Evolutionary conservation across 2,888 invertebrate species (phyloP).

Genomic region (Philaethria dido): DNA sequence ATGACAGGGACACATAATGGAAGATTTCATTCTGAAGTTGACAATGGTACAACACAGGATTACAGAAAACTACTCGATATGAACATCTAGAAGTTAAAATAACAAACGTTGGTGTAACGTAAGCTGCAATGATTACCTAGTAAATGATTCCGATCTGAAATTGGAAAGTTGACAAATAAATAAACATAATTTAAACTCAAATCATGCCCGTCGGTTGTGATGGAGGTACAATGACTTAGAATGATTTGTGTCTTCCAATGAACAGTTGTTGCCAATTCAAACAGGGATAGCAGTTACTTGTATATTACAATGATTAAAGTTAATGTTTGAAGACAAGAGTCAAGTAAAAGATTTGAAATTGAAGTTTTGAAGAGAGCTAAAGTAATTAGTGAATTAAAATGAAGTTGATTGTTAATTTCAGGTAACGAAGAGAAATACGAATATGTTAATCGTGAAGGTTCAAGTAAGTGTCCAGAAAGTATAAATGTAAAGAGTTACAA

Average conservation of each 20-base stretch:
- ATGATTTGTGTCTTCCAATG: slow-evolving; percentile 42
- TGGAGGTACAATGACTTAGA: slow-evolving; percentile 32
- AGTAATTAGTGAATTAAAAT: neutral
- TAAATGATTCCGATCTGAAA: slow-evolving; percentile 85
- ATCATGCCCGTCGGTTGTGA: slow-evolving; percentile 53
- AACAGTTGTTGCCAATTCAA: slow-evolving; percentile 37
- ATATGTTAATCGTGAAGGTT: slow-evolving; percentile 55
- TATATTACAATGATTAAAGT: slow-evolving; percentile 8
- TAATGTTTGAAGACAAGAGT: neutral
- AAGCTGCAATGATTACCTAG: slow-evolving; percentile 79
- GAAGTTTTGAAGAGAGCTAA: slow-evolving; percentile 39
- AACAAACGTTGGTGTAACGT: slow-evolving; percentile 60
- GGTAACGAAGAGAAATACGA: slow-evolving; percentile 47
- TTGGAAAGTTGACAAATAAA: slow-evolving; percentile 78
- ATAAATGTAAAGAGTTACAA: slow-evolving; percentile 52
- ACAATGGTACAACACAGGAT: slow-evolving; percentile 52
- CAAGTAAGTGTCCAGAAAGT: slow-evolving; percentile 44
- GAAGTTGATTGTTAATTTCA: slow-evolving; percentile 53
- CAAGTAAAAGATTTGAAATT: slow-evolving; percentile 45
- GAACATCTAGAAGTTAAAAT: slow-evolving; percentile 68
- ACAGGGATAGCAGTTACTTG: neutral
- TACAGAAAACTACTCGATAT: slow-evolving; percentile 64
- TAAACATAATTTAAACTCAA: slow-evolving; percentile 55
- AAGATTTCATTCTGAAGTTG: slow-evolving; percentile 39
- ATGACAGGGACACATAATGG: slow-evolving; percentile 45